Conservation (phyloP, 1,140 invertebrate species). For the Cryptotermes secundus region DNA sequence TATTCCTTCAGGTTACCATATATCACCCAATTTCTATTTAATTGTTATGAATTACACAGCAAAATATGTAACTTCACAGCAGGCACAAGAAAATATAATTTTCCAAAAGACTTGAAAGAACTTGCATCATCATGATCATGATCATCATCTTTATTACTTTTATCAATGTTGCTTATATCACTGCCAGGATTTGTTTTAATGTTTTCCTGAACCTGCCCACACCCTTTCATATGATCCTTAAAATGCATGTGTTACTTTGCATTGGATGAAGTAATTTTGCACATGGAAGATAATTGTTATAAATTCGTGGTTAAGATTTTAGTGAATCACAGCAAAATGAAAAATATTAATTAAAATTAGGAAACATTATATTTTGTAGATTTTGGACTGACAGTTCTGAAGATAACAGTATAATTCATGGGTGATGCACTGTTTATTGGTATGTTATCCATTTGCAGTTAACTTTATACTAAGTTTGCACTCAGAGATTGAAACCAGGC, state of each 20-base stretch:
- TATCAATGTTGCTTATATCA: neutral
- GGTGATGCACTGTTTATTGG: neutral
- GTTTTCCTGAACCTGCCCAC: neutral
- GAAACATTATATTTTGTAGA: neutral
- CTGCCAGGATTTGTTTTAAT: neutral
- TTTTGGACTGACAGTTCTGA: neutral
- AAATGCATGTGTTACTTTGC: neutral
- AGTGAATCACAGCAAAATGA: neutral
- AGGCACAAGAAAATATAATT: too few species aligned
- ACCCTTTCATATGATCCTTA: neutral
- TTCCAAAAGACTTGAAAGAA: too few species aligned
- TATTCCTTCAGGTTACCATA: neutral
- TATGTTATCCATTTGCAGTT: neutral
- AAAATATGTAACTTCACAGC: neutral
- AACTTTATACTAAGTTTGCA: neutral
- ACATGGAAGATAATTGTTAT: neutral
- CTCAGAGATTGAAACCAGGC: neutral
- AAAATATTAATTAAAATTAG: neutral
- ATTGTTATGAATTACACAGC: neutral
- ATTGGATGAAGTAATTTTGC: neutral
- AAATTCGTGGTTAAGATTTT: neutral
- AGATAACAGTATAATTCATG: neutral
- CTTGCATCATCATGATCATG: neutral
- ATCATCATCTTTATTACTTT: neutral
- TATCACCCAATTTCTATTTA: neutral